phyloP scores from a whole-genome alignment of 2,113 vertebrate genomes.

The Hyaena hyaena region DNA sequence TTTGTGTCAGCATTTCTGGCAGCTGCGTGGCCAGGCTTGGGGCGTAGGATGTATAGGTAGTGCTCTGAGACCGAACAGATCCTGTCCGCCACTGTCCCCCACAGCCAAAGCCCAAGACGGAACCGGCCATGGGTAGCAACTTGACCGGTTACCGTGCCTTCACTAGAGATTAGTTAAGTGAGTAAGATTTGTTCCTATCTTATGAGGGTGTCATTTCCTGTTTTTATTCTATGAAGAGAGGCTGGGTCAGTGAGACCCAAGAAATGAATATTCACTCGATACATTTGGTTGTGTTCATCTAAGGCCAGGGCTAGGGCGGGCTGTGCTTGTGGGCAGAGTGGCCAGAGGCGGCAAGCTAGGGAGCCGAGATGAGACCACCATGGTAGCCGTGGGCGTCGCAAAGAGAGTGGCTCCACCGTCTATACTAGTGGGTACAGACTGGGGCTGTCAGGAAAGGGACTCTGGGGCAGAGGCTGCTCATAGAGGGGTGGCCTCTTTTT shows the following conservation, averaged over 20 bases:
- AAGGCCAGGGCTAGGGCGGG: not conserved
- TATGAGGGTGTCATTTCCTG: slow-evolving; percentile 33
- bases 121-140: not conserved
- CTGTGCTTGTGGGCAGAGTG: not conserved
- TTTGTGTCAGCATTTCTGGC: not conserved
- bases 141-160: slow-evolving; percentile 19
- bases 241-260: slow-evolving; percentile 56
- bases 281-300: not conserved
- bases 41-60: not conserved
- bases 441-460: not conserved
- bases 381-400: not conserved
- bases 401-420: not conserved
- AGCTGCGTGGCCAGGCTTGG: not conserved
- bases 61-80: not conserved
- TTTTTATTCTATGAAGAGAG: slow-evolving; percentile 27
- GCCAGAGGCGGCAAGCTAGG: not conserved
- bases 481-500: not conserved
- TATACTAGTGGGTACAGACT: not conserved
- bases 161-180: slow-evolving; percentile 11
- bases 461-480: not conserved
- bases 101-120: not conserved
- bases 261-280: not conserved
- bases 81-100: not conserved
- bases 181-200: slow-evolving; percentile 25
- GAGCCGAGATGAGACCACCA: not conserved